Conservation (phyloP, 2,797 vertebrate genomes). For the Kryptopterus vitreolus region DNA sequence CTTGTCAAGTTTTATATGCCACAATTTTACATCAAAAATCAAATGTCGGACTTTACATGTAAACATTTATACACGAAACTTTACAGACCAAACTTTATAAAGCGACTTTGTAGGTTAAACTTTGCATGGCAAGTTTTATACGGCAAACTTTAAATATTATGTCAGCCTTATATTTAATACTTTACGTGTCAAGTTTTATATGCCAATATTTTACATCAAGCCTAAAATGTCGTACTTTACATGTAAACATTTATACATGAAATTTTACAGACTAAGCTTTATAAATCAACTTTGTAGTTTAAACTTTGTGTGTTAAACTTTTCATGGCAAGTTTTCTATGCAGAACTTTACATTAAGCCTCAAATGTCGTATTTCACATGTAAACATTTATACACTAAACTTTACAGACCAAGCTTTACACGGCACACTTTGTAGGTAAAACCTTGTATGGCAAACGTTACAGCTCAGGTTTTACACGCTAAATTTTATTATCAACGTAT, state of each 20-base stretch:
- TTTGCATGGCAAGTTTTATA: background rate
- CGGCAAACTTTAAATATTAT: background rate
- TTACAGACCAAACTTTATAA: background rate
- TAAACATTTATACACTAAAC: background rate
- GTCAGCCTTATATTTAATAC: no score
- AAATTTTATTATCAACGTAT: no score
- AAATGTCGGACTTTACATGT: background rate
- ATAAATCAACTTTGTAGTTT: no score
- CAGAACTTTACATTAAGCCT: background rate
- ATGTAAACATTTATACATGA: background rate
- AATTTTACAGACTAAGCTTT: background rate
- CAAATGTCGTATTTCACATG: background rate
- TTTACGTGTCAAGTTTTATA: background rate
- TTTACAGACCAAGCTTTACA: background rate
- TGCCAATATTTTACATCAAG: background rate
- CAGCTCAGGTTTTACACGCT: background rate
- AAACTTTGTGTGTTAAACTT: no score
- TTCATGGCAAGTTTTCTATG: no score
- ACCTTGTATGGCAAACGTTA: background rate
- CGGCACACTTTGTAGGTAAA: background rate
- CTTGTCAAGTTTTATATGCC: background rate
- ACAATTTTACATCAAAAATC: fast-evolving
- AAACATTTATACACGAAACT: no score
- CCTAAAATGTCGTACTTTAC: background rate
- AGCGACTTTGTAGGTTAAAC: background rate